Conservation (phyloP, 1,140 invertebrate species). For the Lethocerus indicus region DNA sequence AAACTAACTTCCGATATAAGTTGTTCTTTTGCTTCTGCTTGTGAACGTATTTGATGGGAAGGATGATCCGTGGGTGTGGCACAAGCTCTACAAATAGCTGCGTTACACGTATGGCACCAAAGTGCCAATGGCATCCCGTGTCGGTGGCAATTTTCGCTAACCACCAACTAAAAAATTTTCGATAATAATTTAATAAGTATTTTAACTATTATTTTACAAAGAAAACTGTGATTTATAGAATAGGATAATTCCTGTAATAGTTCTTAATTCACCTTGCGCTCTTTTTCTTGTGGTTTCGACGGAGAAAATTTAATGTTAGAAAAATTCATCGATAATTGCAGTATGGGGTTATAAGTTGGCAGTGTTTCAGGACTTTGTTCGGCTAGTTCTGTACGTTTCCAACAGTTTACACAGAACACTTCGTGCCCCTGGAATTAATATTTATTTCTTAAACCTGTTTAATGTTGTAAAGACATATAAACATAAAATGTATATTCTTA, state of each 20-base stretch:
- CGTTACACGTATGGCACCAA: conserved; percentile 52
- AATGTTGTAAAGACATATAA: background rate
- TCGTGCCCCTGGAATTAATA: conserved; percentile 27
- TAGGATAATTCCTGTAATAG: background rate
- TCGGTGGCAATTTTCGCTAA: conserved; percentile 42
- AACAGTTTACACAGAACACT: conserved; percentile 47
- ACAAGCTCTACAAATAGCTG: conserved; percentile 44
- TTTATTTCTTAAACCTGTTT: background rate
- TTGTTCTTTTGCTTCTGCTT: conserved; percentile 45
- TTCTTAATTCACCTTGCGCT: conserved; percentile 26
- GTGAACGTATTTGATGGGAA: conserved; percentile 44
- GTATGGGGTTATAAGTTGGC: conserved; percentile 42
- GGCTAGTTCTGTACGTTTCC: conserved; percentile 43
- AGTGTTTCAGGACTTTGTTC: conserved; percentile 40
- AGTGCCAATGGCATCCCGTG: conserved; percentile 52
- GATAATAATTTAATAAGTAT: background rate
- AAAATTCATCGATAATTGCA: conserved; percentile 22
- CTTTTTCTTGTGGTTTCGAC: conserved; percentile 28
- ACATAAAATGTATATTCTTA: no score
- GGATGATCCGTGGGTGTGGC: conserved; percentile 41
- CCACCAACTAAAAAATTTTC: conserved; percentile 9
- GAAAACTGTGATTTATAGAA: background rate
- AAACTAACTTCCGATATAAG: conserved; percentile 38
- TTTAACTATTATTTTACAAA: background rate
- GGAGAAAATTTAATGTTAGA: conserved; percentile 17